These are phyloP conservation scores for Cathartes aura DNA, from an alignment of 2,113 vertebrate species.

Conservation along the genomic window DNA sequence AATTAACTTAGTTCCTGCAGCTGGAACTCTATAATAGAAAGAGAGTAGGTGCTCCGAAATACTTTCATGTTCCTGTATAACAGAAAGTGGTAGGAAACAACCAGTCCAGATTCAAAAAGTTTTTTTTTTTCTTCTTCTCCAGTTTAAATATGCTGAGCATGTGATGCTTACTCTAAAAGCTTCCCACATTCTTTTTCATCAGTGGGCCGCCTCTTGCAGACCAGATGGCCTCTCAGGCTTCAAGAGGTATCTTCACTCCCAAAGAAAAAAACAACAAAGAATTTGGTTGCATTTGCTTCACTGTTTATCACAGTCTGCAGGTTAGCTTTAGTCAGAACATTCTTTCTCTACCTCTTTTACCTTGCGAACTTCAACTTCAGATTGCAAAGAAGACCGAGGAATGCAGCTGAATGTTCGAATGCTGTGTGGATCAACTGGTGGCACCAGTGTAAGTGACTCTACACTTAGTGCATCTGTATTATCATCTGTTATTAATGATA, in stretches of 20 bases:
- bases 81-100: neutral
- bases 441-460: slow-evolving; percentile 92
- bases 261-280: neutral
- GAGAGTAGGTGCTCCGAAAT: neutral
- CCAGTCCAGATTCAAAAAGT: neutral
- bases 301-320: neutral
- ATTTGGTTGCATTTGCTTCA: neutral
- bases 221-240: neutral
- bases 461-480: slow-evolving; percentile 83
- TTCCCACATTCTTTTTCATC: neutral
- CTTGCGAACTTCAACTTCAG: neutral
- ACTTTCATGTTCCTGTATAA: neutral
- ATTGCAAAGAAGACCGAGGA: slow-evolving; percentile 45
- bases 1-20: neutral
- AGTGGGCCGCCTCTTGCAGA: neutral
- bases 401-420: slow-evolving; percentile 74
- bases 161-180: neutral
- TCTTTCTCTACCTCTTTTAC: neutral
- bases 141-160: neutral
- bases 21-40: neutral
- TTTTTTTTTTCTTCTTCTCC: neutral
- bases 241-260: neutral
- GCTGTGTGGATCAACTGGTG: slow-evolving; percentile 84
- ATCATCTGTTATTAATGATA: slow-evolving; percentile 90
- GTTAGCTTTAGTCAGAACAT: neutral